Percentiles rank a stretch among this genome's conserved stretches.
Conservation (phyloP, 2,888 invertebrate species). For the Rhodophaea formosa region DNA sequence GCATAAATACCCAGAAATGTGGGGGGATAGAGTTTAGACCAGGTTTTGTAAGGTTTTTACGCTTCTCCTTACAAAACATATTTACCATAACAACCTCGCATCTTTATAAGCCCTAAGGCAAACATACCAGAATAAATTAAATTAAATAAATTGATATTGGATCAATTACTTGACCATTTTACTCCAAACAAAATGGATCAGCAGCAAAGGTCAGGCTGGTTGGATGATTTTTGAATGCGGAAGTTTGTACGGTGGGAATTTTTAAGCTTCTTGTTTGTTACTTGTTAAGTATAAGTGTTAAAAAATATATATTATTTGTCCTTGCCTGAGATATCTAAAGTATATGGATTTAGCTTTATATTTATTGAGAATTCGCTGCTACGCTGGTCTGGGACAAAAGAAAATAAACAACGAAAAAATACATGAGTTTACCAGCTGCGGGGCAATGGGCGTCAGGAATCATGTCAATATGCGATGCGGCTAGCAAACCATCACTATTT, state of each 20-base stretch:
- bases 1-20: too few species aligned
- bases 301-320: neutral
- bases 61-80: neutral
- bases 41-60: too few species aligned
- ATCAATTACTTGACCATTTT: conserved; percentile 5
- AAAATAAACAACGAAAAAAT: too few species aligned
- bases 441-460: too few species aligned
- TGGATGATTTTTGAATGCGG: neutral
- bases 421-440: too few species aligned
- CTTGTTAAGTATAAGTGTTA: conserved; percentile 1
- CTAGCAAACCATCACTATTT: too few species aligned
- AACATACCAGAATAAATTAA: neutral
- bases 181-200: conserved; percentile 4
- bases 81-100: neutral
- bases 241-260: neutral
- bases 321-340: neutral
- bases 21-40: too few species aligned
- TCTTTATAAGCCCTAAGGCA: neutral
- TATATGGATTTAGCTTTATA: too few species aligned
- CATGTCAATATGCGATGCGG: too few species aligned
- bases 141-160: conserved; percentile 4
- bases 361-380: too few species aligned
- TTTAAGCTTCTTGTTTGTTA: conserved; percentile 4
- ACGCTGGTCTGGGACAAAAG: too few species aligned
- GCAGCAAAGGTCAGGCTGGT: neutral